Evolutionary conservation across 2,888 invertebrate species (phyloP), one percentile per base, ranked within the genome.

Genomic region (Agrochola lota): DNA sequence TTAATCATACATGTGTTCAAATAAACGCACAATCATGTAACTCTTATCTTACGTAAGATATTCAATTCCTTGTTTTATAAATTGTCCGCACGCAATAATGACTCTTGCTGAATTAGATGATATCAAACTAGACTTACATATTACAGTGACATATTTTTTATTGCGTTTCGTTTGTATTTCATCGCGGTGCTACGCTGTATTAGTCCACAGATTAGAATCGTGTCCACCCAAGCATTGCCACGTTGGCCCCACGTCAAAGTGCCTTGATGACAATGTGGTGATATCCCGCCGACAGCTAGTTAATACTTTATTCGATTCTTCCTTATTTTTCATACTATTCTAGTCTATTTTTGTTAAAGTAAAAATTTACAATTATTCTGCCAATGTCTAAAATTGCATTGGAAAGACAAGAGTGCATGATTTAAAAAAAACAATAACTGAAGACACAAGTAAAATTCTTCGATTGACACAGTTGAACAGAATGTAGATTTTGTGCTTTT

Each of bases 151-250:
- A 20, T 26, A 1, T 8, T 23, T 30, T 23, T 12, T 15, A 30
- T 52, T 46, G 11, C 20, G 9, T 66, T 64, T n/a, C 15, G 5
- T 59, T 74, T 6, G 23, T 62, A 66, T 30, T 30, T 12, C 9
- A 64, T n/a, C 7, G 43, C 26, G 12, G 2, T 12, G 7, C n/a
- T 35, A 46, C 30, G 4, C 12, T 26, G 20, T 57, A 60, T 77
- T 30, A 71, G 15, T 60, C 63, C 59, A 59, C 8, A 68, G 81
- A 83, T 81, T 69, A 83, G 17, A 26, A 83, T 83, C 83, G 26
- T 15, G 40, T 55, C 57, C 35, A 71, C 46, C 43, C 26, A 1
- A 70, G 7, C 40, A 30, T 71, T 49, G 17, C 43, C 9, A 49
- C 49, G 60, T 71, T 77, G 23, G 26, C 20, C 30, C 52, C 30